Base-by-base conservation (phyloP, 2,797 vertebrate species). In the Pelobates cultripes region DNA sequence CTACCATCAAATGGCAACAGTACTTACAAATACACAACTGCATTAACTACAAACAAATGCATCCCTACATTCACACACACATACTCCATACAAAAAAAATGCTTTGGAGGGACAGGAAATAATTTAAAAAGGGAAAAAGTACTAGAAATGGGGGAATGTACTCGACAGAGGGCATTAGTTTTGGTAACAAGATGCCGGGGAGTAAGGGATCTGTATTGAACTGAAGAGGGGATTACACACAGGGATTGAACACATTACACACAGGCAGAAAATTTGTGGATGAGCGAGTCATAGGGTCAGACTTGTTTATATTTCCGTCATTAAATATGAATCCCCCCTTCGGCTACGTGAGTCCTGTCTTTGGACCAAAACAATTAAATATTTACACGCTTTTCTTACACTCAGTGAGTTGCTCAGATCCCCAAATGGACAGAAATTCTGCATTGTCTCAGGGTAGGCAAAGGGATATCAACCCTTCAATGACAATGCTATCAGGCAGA, bases 281-380 rank as follows among this genome's bases (percentile, higher is more conserved):
- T 10, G 47, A 10, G 47, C 10, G 44, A 0, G 0, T 5, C 43
- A 3, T 2, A 3, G 61, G 72, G 47, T 2, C 4, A 82, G 42
- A 28, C 75, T 7, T 63, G 85, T 84, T 86, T 84, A 68, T 86
- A 64, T 82, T 77, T 44, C 79, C 0, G 61, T 85, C 84, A 85
- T 79, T 47, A 88, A 90, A 87, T 83, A 88, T 85, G 85, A 82
- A 83, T 86, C 72, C 73, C 76, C 80, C 78, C 79, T 85, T 66
- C 81, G 86, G 87, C 85, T 83, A 84, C 82, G 86, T 87, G 66
- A 89, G 83, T 12, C 70, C 60, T 47, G 74, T 12, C 75, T 83
- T 78, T 70, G 77, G 82, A 73, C 81, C 69, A 70, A 66, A 55
- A 85, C 63, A 85, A 80, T 89, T 12, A 89, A 88, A 87, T 87